phyloP scores from a whole-genome alignment of 2,797 vertebrate species.

The Salmo trutta region DNA sequence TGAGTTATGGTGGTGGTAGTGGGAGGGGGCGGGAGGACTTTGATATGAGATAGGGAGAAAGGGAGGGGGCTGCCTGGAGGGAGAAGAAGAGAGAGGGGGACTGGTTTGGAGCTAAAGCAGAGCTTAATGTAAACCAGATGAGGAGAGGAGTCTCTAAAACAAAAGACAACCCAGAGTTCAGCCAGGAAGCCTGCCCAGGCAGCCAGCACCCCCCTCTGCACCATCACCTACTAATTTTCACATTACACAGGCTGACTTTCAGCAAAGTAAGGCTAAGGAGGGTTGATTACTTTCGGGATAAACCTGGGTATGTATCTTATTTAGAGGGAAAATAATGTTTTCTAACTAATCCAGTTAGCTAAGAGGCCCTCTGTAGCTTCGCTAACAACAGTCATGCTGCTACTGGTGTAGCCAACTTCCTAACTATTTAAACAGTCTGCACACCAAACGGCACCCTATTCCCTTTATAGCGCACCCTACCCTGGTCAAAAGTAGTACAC shows the following conservation, averaged over 20 bases:
- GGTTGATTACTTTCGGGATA: background rate
- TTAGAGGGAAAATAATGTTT: background rate
- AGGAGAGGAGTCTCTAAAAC: conserved; percentile 79
- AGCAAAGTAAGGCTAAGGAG: background rate
- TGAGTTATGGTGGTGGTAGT: conserved; percentile 15
- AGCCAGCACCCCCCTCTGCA: conserved; percentile 66
- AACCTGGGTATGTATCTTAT: conserved; percentile 5
- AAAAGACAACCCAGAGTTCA: conserved; percentile 64
- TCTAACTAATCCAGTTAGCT: background rate
- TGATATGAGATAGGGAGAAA: conserved; percentile 18
- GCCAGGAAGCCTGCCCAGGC: conserved; percentile 65
- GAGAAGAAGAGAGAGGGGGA: conserved; percentile 22
- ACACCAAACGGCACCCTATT: background rate
- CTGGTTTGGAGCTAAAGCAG: conserved; percentile 83
- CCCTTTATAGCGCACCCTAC: background rate
- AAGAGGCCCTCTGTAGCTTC: background rate
- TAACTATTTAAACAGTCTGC: conserved; percentile 4
- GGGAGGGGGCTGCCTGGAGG: conserved; percentile 14
- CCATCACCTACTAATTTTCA: background rate
- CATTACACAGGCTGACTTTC: background rate
- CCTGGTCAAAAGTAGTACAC: background rate
- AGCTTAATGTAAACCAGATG: conserved; percentile 90
- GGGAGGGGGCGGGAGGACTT: conserved; percentile 22
- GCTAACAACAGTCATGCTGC: conserved; percentile 1
- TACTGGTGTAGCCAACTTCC: background rate